Percentiles rank a stretch among this genome's conserved stretches.
phyloP scores from a whole-genome alignment of 2,888 invertebrate species.

The Nezara viridula region DNA sequence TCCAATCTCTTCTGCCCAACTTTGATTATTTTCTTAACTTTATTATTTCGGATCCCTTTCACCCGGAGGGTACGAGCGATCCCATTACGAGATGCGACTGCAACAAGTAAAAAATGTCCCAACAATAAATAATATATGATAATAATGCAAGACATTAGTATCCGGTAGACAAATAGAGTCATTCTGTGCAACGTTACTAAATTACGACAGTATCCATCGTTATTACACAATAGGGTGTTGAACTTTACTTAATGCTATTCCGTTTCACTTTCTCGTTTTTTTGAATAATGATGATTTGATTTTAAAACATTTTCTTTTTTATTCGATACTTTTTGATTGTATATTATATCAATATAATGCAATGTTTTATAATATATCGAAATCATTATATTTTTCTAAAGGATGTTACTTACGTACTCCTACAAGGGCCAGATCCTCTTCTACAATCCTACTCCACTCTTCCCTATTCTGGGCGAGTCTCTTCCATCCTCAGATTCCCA shows the following conservation, averaged over 20 bases:
- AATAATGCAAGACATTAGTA: background rate
- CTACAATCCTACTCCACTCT: too few species aligned
- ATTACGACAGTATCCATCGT: background rate
- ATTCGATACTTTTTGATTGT: too few species aligned
- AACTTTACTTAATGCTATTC: background rate
- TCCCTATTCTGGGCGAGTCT: too few species aligned
- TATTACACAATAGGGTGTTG: background rate
- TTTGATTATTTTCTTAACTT: slow-evolving; percentile 21
- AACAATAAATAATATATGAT: background rate
- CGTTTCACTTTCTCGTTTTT: background rate
- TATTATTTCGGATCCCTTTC: background rate
- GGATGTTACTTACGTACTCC: too few species aligned
- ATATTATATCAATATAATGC: too few species aligned
- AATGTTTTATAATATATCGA: too few species aligned
- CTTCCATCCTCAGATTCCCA: too few species aligned
- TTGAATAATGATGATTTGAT: background rate
- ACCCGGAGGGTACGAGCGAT: background rate
- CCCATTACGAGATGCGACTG: background rate
- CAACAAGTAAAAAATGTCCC: background rate
- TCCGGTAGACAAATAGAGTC: background rate
- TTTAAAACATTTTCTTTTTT: too few species aligned
- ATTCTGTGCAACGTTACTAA: background rate
- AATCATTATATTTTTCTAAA: too few species aligned
- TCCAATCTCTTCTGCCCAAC: background rate
- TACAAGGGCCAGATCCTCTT: too few species aligned